These are phyloP conservation scores for Halcyon malimbica DNA, from an alignment of 2,113 vertebrate species.

Conservation along the genomic window DNA sequence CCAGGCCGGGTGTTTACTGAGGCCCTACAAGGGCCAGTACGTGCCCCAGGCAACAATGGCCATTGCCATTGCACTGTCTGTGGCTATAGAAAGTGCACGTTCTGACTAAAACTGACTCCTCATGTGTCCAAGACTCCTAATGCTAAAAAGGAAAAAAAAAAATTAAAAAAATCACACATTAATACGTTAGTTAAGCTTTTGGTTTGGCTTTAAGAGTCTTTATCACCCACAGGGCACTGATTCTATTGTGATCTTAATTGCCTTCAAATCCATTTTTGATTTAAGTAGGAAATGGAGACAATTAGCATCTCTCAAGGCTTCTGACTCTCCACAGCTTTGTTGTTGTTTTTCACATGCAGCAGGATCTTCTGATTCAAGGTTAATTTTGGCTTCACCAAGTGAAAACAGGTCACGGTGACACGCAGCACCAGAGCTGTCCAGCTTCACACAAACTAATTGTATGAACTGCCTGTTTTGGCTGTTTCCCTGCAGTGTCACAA, in stretches of 20 bases:
- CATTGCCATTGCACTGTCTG: not conserved
- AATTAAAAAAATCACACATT: not conserved
- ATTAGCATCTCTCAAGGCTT: not conserved
- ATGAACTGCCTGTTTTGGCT: not conserved
- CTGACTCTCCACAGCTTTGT: not conserved
- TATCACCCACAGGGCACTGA: not conserved
- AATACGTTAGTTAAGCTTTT: not conserved
- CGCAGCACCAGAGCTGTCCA: rapidly evolving
- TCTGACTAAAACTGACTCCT: not conserved
- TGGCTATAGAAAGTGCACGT: not conserved
- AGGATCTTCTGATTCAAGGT: not conserved
- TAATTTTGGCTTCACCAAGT: not conserved
- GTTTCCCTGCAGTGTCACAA: not conserved
- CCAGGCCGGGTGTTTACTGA: rapidly evolving
- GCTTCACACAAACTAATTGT: not conserved
- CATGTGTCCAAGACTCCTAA: not conserved
- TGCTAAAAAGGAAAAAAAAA: not conserved
- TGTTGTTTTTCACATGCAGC: not conserved
- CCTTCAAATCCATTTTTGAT: not conserved
- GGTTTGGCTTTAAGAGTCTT: not conserved
- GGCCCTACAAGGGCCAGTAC: not conserved
- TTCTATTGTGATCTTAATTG: not conserved
- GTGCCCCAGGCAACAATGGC: not conserved
- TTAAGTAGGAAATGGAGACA: not conserved
- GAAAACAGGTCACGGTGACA: not conserved